Base-by-base conservation (phyloP, 2,888 invertebrate genomes). In the Microdon myrmicae region DNA sequence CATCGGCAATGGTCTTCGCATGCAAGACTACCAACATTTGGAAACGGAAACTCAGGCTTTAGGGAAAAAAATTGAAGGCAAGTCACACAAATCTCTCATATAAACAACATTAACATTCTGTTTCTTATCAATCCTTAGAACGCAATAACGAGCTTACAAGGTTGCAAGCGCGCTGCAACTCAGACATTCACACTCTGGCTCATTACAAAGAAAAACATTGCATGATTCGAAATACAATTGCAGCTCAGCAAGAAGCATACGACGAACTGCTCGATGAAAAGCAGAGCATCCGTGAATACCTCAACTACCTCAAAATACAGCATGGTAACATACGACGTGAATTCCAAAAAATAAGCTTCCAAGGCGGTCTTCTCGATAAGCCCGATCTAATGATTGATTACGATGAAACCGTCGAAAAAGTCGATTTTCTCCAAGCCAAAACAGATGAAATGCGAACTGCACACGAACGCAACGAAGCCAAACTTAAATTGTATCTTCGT, bases 31-130 rank as follows among this genome's bases (percentile, higher is more conserved):
- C 39, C 72, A 74, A 3, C 53, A 64, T 20, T 47, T 76, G 2
- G 73, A 77, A 34, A 75, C 74, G 2, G 73, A 77, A 56, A 71
- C 71, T 1, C 66, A 71, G 10, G 68, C 70, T 6, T 34, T 79
- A 14, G 69, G 64, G 4, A 77, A 76, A 39, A 77, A 77, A 70
- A 70, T 76, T 7, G 79, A 78, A 71, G 78, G 77, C 75, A 37
- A 26, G 4, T 34, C 6, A 32, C n/a, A 26, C 5, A 3, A 12
- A 10, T 9, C 4, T 10, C 10, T 14, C 9, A n/a, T n/a, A 17
- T 2, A 34, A 29, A 1, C 0, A 25, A 1, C 7, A 9, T 4
- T 1, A 4, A 4, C 3, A 4, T 8, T 22, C 22, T 6, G 6
- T 22, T 6, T 9, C 19, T 32, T n/a, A 1, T 10, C 20, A 10